A percentile compares a stretch with the other conserved stretches of the same genome.
Conservation (phyloP, 1,140 invertebrate genomes). For the Zelostemma sp. region DNA sequence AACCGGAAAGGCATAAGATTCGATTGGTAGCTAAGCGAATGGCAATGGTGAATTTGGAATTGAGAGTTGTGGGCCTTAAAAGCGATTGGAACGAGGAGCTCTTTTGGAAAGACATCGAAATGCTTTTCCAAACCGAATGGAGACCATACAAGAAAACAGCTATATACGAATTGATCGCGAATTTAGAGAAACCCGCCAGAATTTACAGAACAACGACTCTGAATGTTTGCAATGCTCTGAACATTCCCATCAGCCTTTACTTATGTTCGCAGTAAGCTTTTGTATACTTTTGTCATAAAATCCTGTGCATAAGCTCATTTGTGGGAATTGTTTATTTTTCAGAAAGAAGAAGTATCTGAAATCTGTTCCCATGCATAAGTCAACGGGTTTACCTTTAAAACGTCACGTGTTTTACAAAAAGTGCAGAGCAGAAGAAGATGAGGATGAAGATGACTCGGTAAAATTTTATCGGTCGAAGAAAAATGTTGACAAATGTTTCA, state of each 20-base stretch:
- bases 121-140: constrained; percentile 16
- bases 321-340: constrained; percentile 8
- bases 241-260: constrained; percentile 15
- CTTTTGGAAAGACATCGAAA: constrained; percentile 35
- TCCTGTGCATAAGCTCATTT: too few species aligned
- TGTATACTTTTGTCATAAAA: not conserved
- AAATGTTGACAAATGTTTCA: too few species aligned
- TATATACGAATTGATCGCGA: constrained; percentile 15
- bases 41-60: constrained; percentile 21
- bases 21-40: constrained; percentile 22
- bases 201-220: constrained; percentile 19
- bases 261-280: constrained; percentile 28
- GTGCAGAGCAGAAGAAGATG: not conserved
- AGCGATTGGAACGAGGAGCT: constrained; percentile 22
- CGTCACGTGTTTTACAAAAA: too few species aligned
- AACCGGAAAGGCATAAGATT: constrained; percentile 21
- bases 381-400: too few species aligned
- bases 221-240: constrained; percentile 14
- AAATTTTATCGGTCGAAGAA: too few species aligned
- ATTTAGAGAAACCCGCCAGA: constrained; percentile 27
- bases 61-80: constrained; percentile 21
- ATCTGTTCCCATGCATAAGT: not conserved
- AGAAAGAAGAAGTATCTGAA: not conserved
- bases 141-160: not conserved
- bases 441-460: too few species aligned